Base-by-base conservation (phyloP, 2,797 vertebrate species). In the Hylomyscus alleni region DNA sequence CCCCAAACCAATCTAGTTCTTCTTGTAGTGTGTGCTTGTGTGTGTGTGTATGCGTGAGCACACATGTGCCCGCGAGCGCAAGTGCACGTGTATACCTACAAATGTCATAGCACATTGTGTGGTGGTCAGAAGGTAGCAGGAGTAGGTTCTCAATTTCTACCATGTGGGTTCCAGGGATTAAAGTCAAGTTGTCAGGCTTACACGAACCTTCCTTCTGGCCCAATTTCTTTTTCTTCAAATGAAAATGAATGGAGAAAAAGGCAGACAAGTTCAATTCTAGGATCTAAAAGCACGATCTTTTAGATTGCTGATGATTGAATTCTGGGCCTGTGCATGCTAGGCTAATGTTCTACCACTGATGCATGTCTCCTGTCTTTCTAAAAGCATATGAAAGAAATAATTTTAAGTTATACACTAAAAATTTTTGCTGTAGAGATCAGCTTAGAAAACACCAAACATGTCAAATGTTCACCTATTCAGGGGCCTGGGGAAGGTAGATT, bases 331-430 rank as follows among this genome's bases (percentile, higher is more conserved):
- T 52, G 31, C 47, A 65, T 37, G 11, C 12, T 69, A 40, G 69
- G n/a, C 37, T 69, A 69, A 69, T 69, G 31, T 69, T 69, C 37
- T 73, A 37, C 3, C 65, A 69, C 47, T 85, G 83, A 50, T 44
- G 8, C 58, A 82, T 40, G 26, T 19, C 81, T 65, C 58, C 15
- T 34, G 40, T 20, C 34, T 19, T 86, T 69, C 19, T 15, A 86
- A n/a, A 62, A 52, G 40, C 13, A 52, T n/a, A 20, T 72, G 65
- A 92, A 96, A 96, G 89, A 94, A 96, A 84, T 31, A 95, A 91
- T 95, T 95, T 96, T 95, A 97, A 97, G 96, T 97, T 94, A 95
- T 3, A 95, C 90, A 95, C 93, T 93, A 92, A 95, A 76, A 91
- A 90, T 93, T 93, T 93, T 95, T 95, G 95, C 37, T 90, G 82